These are phyloP conservation scores for Cryptosula pallasiana DNA, from an alignment of 2,888 invertebrate genomes.

Conservation along the genomic window DNA sequence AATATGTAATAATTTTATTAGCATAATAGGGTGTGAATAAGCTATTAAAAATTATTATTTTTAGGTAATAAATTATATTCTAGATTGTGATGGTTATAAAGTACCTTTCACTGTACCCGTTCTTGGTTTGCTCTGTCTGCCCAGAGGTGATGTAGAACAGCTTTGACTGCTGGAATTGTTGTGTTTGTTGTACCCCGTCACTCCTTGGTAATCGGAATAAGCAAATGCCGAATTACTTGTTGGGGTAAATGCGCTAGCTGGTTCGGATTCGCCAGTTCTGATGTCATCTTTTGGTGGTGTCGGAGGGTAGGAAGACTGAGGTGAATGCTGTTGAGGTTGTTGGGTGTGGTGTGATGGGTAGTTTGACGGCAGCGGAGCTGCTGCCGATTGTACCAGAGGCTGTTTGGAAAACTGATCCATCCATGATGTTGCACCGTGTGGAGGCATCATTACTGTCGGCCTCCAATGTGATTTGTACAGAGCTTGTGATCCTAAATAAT, in stretches of 20 bases:
- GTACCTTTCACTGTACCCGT: neutral
- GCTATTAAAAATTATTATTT: no score
- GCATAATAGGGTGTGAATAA: no score
- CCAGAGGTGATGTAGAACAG: neutral
- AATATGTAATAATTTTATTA: no score
- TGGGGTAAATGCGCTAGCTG: neutral
- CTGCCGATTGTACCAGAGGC: neutral
- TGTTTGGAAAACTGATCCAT: neutral
- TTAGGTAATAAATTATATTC: neutral
- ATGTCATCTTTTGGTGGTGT: conserved; percentile 14
- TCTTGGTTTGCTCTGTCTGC: neutral
- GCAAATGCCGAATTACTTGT: neutral
- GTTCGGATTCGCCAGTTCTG: neutral
- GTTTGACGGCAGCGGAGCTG: neutral
- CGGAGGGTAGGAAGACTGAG: conserved; percentile 10
- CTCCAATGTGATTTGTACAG: conserved; percentile 15
- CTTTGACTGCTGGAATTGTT: neutral
- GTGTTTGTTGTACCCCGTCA: neutral
- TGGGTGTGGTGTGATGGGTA: conserved; percentile 8
- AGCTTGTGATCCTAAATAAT: neutral
- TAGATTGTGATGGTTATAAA: neutral
- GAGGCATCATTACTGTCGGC: neutral
- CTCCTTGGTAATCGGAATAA: neutral
- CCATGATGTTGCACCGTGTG: neutral
- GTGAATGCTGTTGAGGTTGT: conserved; percentile 9